Percentiles rank a stretch among this genome's conserved stretches.
These are phyloP conservation scores for Drosophila diplacantha DNA, from an alignment of 2,888 invertebrate species.

Conservation along the genomic window DNA sequence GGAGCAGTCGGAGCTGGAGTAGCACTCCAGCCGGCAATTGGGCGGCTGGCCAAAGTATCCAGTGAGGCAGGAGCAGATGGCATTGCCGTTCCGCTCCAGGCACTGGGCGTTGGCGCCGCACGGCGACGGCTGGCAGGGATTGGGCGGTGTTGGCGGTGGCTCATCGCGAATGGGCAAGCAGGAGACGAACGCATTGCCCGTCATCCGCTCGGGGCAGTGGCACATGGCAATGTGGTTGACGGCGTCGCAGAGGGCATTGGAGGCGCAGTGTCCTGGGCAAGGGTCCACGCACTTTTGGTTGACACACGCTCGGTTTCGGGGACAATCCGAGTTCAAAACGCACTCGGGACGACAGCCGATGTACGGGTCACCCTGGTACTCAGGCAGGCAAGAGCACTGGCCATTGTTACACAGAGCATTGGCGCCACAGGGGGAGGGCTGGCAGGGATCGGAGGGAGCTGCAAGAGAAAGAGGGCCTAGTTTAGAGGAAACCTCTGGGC, in stretches of 20 bases:
- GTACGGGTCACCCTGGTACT: conserved; percentile 88
- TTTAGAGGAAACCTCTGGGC: conserved; percentile 14
- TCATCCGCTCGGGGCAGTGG: conserved; percentile 82
- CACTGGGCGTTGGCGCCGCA: conserved; percentile 86
- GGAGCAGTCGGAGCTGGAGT: conserved; percentile 84
- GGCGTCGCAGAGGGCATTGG: conserved; percentile 86
- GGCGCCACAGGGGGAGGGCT: conserved; percentile 87
- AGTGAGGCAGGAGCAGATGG: conserved; percentile 82
- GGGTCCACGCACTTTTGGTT: conserved; percentile 90
- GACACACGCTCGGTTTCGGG: conserved; percentile 86
- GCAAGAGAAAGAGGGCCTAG: conserved; percentile 26
- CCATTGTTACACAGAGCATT: conserved; percentile 86
- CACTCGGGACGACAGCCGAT: conserved; percentile 90
- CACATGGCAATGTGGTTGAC: conserved; percentile 84
- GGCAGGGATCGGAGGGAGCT: conserved; percentile 81
- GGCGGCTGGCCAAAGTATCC: conserved; percentile 84
- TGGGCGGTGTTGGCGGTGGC: conserved; percentile 55
- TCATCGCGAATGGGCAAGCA: conserved; percentile 80
- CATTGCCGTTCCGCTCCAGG: conserved; percentile 81
- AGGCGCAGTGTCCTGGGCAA: conserved; percentile 89
- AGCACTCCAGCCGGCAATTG: conserved; percentile 85
- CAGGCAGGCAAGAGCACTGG: conserved; percentile 85
- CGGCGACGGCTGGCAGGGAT: conserved; percentile 84
- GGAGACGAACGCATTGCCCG: conserved; percentile 85
- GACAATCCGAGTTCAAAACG: conserved; percentile 87